Evolutionary conservation across 2,113 vertebrate genomes (phyloP).

Genomic region (Crotalus horridus): DNA sequence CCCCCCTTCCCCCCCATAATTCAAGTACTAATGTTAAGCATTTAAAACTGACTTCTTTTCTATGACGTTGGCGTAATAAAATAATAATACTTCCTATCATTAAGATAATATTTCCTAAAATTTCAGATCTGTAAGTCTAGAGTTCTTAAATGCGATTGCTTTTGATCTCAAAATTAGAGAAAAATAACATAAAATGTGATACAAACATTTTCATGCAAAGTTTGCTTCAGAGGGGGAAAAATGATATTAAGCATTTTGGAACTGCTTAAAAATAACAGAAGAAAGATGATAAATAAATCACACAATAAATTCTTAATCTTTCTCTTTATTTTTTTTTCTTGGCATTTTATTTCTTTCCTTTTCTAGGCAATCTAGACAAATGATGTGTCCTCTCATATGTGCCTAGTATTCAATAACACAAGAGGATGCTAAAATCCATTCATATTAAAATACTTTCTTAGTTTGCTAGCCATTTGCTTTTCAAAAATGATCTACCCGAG

Average conservation of each 20-base stretch:
- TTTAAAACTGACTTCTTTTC: background rate
- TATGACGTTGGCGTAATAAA: background rate
- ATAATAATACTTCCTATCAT: background rate
- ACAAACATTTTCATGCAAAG: background rate
- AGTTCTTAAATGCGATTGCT: background rate
- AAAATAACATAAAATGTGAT: background rate
- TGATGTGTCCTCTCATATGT: background rate
- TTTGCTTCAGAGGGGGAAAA: background rate
- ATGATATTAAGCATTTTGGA: background rate
- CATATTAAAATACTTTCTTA: background rate
- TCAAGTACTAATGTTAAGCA: background rate
- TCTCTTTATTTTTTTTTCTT: background rate
- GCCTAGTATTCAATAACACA: background rate
- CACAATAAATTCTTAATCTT: background rate
- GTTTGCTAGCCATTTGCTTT: background rate
- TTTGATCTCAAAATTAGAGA: background rate
- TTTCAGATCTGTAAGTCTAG: background rate
- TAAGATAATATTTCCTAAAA: too few relatives aligned
- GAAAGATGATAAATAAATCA: background rate
- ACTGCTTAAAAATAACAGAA: background rate
- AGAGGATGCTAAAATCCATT: background rate
- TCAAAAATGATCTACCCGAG: background rate
- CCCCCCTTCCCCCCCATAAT: background rate
- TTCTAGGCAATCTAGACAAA: background rate
- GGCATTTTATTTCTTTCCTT: background rate